A percentile compares a stretch with the other conserved stretches of the same genome.
phyloP scores from a whole-genome alignment of 2,888 invertebrate genomes.

The Drosophila buzzatii region DNA sequence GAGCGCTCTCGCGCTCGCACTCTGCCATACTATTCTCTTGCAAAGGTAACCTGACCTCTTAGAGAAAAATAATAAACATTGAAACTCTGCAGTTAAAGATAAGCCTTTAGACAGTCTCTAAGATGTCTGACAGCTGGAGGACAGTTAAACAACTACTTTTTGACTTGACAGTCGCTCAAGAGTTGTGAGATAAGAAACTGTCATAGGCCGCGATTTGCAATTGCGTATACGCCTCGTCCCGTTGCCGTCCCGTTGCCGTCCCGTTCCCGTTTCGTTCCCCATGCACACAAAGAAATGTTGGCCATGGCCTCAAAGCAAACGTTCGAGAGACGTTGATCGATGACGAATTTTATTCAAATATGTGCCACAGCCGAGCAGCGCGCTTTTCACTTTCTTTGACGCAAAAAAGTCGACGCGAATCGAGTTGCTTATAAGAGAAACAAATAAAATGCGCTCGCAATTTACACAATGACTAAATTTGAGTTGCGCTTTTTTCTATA shows the following conservation, averaged over 20 bases:
- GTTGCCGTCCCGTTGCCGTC: background rate
- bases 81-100: conserved; percentile 44
- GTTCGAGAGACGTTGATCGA: conserved; percentile 54
- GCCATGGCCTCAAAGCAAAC: conserved; percentile 57
- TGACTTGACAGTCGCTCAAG: conserved; percentile 31
- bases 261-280: background rate
- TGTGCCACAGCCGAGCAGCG: conserved; percentile 14
- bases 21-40: background rate
- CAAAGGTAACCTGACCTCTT: conserved; percentile 16
- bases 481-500: background rate
- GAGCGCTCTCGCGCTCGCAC: background rate
- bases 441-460: conserved; percentile 9
- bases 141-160: conserved; percentile 14
- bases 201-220: conserved; percentile 33
- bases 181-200: conserved; percentile 38
- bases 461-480: conserved; percentile 57
- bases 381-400: conserved; percentile 75
- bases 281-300: conserved; percentile 42
- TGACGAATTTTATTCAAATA: conserved; percentile 62
- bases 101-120: conserved; percentile 32
- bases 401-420: conserved; percentile 18
- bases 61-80: background rate
- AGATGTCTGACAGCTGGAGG: conserved; percentile 23
- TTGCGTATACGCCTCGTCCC: conserved; percentile 40
- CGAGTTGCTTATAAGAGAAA: conserved; percentile 1